Evolutionary conservation across 2,797 vertebrate species (phyloP), one percentile per base, ranked within the genome.

Genomic region (Leontopithecus rosalia): DNA sequence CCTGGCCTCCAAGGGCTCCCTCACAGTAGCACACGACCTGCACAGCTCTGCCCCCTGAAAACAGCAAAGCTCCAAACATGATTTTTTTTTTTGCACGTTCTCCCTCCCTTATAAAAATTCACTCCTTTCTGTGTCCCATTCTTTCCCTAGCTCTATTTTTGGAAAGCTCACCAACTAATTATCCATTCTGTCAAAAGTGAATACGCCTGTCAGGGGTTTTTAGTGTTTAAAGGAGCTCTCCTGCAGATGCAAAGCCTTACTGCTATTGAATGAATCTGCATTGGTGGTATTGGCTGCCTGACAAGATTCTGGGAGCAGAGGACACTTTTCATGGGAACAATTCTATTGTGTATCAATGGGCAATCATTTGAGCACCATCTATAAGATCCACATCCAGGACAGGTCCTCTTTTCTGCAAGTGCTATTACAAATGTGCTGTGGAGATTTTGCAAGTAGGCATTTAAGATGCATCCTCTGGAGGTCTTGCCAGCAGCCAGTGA

Each of bases 131-230:
- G 1, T 10, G 19, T 81, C 36, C 43, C 14, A 33, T 80, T 58
- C 8, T 76, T 13, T 70, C 24, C 13, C 61, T 55, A 70, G 10
- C 55, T 94, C 64, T 22, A 39, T 76, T 93, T 84, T 39, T 55
- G 19, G 70, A 96, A 95, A 85, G 3, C 4, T 52, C 86, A 48
- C 48, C 20, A 82, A 77, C 46, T 83, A 92, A 90, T 58, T 52
- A 84, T 52, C 46, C 26, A 43, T 70, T 43, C 58, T 77, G 17
- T 86, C 61, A 92, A 77, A 58, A 81, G 73, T 15, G n/a, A 19
- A 41, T 19, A 67, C 36, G 52, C 20, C 17, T 73, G 41, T 81
- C 2, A 39, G 4, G 46, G 81, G 41, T 36, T 55, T 76, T 72
- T 50, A 79, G 64, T 67, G 26, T 86, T 82, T 70, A 90, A 84